A percentile compares a stretch with the other conserved stretches of the same genome.
Evolutionary conservation across 2,113 vertebrate genomes (phyloP).

Genomic region (Antechinus stuartii): DNA sequence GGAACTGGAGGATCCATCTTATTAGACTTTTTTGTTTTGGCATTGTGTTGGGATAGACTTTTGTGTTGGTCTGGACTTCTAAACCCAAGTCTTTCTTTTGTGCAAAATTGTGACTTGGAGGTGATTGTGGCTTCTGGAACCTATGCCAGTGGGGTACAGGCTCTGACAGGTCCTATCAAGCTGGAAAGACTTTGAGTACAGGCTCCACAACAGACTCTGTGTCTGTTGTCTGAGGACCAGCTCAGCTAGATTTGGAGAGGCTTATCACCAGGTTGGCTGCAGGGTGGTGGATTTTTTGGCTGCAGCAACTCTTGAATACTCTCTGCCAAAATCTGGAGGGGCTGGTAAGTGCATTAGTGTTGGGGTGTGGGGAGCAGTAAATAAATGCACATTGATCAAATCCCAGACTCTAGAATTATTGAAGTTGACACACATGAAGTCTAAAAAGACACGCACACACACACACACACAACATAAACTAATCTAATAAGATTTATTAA

Average conservation of each 20-base stretch:
- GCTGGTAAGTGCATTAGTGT: background rate
- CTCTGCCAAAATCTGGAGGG: background rate
- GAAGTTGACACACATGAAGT: background rate
- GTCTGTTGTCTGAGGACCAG: background rate
- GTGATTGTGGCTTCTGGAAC: background rate
- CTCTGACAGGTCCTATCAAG: background rate
- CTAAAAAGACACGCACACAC: background rate
- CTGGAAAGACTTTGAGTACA: background rate
- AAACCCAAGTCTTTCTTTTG: background rate
- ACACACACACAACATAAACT: background rate
- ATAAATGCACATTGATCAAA: background rate
- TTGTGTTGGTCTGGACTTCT: background rate
- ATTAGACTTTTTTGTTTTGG: background rate
- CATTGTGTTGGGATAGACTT: background rate
- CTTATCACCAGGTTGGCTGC: background rate
- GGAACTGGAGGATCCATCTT: background rate
- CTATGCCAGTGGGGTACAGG: background rate
- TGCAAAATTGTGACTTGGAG: background rate
- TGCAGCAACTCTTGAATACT: background rate
- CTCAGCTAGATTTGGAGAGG: conserved; percentile 2
- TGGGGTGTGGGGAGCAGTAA: background rate
- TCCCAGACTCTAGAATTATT: background rate
- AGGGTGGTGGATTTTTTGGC: background rate
- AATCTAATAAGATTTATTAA: background rate
- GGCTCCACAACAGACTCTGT: background rate